Conservation (phyloP, 2,888 invertebrate species). For the Cataglyphis livida region DNA sequence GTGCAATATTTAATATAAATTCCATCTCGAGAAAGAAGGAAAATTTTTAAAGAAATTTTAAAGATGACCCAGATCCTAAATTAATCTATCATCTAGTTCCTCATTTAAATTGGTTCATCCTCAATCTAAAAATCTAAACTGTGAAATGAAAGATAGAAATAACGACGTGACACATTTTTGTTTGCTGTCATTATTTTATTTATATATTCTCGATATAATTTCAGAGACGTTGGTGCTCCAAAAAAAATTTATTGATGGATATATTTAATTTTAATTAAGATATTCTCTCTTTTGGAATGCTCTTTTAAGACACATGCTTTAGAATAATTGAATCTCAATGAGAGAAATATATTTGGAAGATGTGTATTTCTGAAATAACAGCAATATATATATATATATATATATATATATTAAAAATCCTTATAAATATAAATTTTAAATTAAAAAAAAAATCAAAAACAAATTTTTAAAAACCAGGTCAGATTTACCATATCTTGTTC, state of each 20-base stretch:
- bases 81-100: conserved; percentile 37
- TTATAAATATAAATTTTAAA: too few species aligned
- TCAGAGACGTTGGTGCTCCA: neutral
- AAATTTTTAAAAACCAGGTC: neutral
- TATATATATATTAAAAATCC: too few species aligned
- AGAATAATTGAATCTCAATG: conserved; percentile 1
- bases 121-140: conserved; percentile 13
- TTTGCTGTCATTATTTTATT: neutral
- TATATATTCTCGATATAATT: neutral
- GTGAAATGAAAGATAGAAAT: conserved; percentile 21
- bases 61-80: conserved; percentile 18
- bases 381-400: too few species aligned
- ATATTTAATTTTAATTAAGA: neutral
- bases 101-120: conserved; percentile 24
- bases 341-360: neutral
- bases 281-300: neutral
- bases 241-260: neutral
- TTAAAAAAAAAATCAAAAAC: too few species aligned
- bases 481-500: neutral
- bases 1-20: neutral
- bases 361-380: too few species aligned
- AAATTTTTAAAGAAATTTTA: neutral
- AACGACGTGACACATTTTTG: conserved; percentile 22
- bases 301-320: neutral
- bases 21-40: conserved; percentile 16